Evolutionary conservation across 2,113 vertebrate species (phyloP).

Genomic region (Lipophrys pholis): DNA sequence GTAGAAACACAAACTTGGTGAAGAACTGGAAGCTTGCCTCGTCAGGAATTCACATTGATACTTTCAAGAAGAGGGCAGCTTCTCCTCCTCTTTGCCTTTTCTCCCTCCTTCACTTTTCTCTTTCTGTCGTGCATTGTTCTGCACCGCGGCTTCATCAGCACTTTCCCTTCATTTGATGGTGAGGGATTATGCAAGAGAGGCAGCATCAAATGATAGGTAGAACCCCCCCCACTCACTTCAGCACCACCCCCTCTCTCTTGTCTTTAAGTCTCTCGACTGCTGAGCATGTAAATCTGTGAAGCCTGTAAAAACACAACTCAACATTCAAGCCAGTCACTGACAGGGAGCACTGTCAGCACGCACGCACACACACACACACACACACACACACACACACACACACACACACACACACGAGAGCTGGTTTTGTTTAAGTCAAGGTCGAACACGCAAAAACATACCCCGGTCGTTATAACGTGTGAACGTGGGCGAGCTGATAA

Average conservation of each 20-base stretch:
- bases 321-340: slow-evolving; percentile 64
- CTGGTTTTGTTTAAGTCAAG: slow-evolving; percentile 53
- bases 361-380: slow-evolving; percentile 36
- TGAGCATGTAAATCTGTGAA: slow-evolving; percentile 74
- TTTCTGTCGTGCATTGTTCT: slow-evolving; percentile 68
- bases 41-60: slow-evolving; percentile 79
- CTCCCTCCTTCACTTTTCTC: slow-evolving; percentile 23
- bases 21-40: slow-evolving; percentile 66
- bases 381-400: slow-evolving; percentile 28
- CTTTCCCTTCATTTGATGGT: slow-evolving; percentile 69
- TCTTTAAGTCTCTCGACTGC: slow-evolving; percentile 77
- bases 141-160: slow-evolving; percentile 72
- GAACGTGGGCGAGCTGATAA: slow-evolving; percentile 43
- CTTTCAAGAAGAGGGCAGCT: slow-evolving; percentile 67
- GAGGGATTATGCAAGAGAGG: slow-evolving; percentile 79
- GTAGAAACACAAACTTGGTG: slow-evolving; percentile 72
- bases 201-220: slow-evolving; percentile 77
- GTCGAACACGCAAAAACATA: slow-evolving; percentile 55
- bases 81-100: slow-evolving; percentile 17
- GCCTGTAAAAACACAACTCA: slow-evolving; percentile 68
- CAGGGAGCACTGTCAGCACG: slow-evolving; percentile 69
- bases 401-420: slow-evolving; percentile 21
- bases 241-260: slow-evolving; percentile 49
- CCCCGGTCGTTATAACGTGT: not conserved
- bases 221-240: slow-evolving; percentile 19